phyloP scores from a whole-genome alignment of 2,113 vertebrate genomes.

The Canis aureus region DNA sequence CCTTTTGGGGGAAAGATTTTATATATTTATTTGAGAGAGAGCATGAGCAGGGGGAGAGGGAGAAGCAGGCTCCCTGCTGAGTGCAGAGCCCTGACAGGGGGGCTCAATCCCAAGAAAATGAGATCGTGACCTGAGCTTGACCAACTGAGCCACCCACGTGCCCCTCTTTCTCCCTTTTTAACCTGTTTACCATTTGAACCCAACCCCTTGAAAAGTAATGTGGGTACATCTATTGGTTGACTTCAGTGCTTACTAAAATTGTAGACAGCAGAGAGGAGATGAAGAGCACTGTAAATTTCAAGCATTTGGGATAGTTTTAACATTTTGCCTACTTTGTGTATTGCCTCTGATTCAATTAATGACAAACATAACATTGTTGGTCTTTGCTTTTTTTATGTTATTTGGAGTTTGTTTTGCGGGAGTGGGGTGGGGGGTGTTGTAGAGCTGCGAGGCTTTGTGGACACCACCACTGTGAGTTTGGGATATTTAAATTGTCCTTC shows the following conservation, averaged over 20 bases:
- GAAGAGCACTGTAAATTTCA: not conserved
- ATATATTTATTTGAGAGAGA: not conserved
- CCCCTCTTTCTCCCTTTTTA: not conserved
- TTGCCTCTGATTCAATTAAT: slow-evolving; percentile 49
- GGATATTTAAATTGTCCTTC: slow-evolving; percentile 55
- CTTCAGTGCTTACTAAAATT: slow-evolving; percentile 32
- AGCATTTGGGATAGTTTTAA: slow-evolving; percentile 36
- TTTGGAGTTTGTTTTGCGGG: not conserved
- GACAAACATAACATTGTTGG: not conserved
- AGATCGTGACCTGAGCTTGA: no score
- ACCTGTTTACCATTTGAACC: not conserved
- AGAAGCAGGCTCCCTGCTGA: no score
- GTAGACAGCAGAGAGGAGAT: slow-evolving; percentile 2
- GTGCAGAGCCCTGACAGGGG: no score
- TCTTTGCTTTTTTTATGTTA: not conserved
- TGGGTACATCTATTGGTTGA: not conserved
- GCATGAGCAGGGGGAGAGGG: not conserved
- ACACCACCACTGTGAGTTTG: not conserved
- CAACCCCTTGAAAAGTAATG: slow-evolving; percentile 18
- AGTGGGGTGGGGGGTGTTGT: not conserved
- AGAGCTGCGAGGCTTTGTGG: not conserved
- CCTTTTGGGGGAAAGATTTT: not conserved
- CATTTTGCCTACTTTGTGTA: slow-evolving; percentile 14
- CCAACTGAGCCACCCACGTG: no score
- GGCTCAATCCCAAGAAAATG: no score